Conservation (phyloP, 2,797 vertebrate species). For the Onychomys arenicola region DNA sequence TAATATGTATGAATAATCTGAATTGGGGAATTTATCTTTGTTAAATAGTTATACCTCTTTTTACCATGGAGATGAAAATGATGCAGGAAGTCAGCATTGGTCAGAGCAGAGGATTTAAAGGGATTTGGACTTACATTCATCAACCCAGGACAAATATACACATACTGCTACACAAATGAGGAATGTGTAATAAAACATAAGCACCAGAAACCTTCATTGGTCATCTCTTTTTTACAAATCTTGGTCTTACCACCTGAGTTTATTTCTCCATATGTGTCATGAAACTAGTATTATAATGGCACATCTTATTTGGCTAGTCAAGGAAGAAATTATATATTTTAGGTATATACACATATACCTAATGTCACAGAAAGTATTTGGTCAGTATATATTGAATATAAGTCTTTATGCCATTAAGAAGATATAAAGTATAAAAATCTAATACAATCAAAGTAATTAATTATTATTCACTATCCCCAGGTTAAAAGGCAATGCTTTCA, state of each 20-base stretch:
- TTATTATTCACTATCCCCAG: background rate
- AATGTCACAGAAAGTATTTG: background rate
- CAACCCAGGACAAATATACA: background rate
- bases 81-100: background rate
- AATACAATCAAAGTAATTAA: background rate
- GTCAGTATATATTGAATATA: background rate
- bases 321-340: background rate
- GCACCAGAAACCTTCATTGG: background rate
- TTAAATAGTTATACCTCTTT: conserved; percentile 27
- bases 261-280: background rate
- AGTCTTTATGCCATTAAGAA: background rate
- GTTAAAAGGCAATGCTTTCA: background rate
- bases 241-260: background rate
- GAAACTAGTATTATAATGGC: background rate
- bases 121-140: rapidly evolving
- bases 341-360: background rate
- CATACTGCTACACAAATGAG: background rate
- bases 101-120: background rate
- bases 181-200: background rate
- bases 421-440: background rate
- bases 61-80: conserved; percentile 32
- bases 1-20: conserved; percentile 17
- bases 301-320: background rate
- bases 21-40: background rate
- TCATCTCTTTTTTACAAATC: background rate